Evolutionary conservation across 2,888 invertebrate species (phyloP).

Genomic region (Myathropa florea): DNA sequence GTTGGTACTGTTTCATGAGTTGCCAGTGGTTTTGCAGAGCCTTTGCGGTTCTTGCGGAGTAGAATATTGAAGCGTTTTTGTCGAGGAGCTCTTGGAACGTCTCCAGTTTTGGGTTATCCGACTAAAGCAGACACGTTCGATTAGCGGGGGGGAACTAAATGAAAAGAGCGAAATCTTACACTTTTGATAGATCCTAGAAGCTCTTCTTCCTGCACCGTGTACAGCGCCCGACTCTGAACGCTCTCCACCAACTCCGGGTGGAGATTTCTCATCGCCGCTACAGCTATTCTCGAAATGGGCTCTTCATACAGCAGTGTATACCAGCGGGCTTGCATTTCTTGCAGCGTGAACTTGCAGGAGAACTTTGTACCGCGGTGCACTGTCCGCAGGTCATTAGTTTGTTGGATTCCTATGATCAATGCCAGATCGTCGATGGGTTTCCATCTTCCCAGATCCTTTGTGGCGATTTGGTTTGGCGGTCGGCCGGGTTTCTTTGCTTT

Average conservation of each 20-base stretch:
- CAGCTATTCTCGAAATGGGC: slow-evolving; percentile 94
- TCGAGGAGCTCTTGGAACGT: slow-evolving; percentile 92
- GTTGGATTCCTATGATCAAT: slow-evolving; percentile 95
- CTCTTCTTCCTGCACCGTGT: slow-evolving; percentile 94
- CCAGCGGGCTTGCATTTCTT: slow-evolving; percentile 98
- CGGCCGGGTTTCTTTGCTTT: slow-evolving; percentile 76
- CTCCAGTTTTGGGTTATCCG: slow-evolving; percentile 87
- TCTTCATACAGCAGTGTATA: slow-evolving; percentile 97
- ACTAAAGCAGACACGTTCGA: slow-evolving; percentile 81
- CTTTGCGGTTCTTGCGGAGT: slow-evolving; percentile 92
- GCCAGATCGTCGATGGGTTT: slow-evolving; percentile 98
- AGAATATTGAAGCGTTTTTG: slow-evolving; percentile 92
- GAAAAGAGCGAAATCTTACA: slow-evolving; percentile 81
- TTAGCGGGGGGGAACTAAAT: background rate
- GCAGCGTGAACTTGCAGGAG: slow-evolving; percentile 95
- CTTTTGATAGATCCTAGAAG: slow-evolving; percentile 90
- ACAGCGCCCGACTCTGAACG: slow-evolving; percentile 93
- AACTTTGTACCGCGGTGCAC: slow-evolving; percentile 97
- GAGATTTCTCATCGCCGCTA: slow-evolving; percentile 95
- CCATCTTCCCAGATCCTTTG: slow-evolving; percentile 95
- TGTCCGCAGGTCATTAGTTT: slow-evolving; percentile 90
- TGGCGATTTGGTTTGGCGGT: slow-evolving; percentile 82
- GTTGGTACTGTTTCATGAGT: slow-evolving; percentile 93
- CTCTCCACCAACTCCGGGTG: slow-evolving; percentile 94
- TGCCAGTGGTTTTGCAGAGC: slow-evolving; percentile 94